Conservation (phyloP, 2,888 invertebrate genomes). For the Oxytorus armatus region DNA sequence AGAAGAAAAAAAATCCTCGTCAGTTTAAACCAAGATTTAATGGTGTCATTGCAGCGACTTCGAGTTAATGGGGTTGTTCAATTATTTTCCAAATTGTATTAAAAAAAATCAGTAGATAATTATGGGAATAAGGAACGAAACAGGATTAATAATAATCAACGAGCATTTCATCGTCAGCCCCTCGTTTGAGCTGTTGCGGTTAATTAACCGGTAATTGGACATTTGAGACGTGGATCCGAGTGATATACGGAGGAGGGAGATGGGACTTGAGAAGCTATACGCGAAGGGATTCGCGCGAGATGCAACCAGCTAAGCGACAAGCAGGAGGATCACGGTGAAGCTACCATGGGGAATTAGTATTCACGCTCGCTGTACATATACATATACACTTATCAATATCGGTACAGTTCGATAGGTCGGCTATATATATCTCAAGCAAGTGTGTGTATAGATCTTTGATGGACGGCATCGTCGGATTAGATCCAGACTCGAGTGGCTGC, state of each 20-base stretch:
- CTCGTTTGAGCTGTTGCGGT: background rate
- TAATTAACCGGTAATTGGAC: slow-evolving; percentile 42
- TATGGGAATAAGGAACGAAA: too few species aligned
- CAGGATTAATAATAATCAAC: background rate
- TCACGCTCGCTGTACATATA: slow-evolving; percentile 30
- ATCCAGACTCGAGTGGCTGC: slow-evolving; percentile 48
- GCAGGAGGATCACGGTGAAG: slow-evolving; percentile 39
- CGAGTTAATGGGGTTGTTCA: too few species aligned
- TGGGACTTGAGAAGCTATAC: slow-evolving; percentile 45
- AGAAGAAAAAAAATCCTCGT: too few species aligned
- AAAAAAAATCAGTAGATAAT: too few species aligned
- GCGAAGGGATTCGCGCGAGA: slow-evolving; percentile 44
- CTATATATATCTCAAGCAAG: too few species aligned
- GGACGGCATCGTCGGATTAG: slow-evolving; percentile 60
- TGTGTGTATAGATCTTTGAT: too few species aligned
- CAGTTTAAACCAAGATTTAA: too few species aligned
- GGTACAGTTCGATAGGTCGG: too few species aligned
- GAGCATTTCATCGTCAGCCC: background rate
- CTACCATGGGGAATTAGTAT: slow-evolving; percentile 37
- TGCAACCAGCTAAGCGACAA: slow-evolving; percentile 17
- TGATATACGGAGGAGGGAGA: slow-evolving; percentile 24
- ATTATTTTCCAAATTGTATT: too few species aligned
- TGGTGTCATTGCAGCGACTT: too few species aligned
- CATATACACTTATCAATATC: slow-evolving; percentile 14
- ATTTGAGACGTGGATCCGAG: slow-evolving; percentile 12